These are phyloP conservation scores for Criorhina ranunculi DNA, from an alignment of 2,888 invertebrate genomes.

Conservation along the genomic window DNA sequence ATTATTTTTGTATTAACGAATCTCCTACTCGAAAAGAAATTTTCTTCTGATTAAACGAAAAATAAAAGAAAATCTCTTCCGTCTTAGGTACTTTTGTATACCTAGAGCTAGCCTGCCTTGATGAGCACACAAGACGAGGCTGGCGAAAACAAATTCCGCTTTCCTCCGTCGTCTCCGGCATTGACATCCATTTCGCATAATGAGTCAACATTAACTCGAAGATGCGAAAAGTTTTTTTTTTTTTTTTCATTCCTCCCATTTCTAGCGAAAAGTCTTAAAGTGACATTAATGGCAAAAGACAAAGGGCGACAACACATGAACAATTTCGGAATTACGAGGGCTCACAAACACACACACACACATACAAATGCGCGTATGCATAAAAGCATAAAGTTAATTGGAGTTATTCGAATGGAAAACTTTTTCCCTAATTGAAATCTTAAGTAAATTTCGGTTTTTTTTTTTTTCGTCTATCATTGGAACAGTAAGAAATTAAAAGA, in stretches of 20 bases:
- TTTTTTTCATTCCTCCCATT: constrained; percentile 2
- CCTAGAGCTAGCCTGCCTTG: background rate
- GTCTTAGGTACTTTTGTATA: background rate
- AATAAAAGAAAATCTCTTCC: constrained; percentile 18
- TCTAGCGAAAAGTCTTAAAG: constrained; percentile 29
- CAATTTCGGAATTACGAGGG: constrained; percentile 27
- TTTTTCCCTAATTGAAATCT: constrained; percentile 72
- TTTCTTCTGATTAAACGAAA: constrained; percentile 27
- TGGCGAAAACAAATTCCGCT: constrained; percentile 1
- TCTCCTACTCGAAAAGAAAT: background rate
- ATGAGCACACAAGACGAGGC: background rate
- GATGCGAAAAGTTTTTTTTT: constrained; percentile 23
- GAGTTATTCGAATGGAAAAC: constrained; percentile 68
- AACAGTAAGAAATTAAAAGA: background rate
- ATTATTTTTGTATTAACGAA: constrained; percentile 44
- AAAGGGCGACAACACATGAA: constrained; percentile 56
- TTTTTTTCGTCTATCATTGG: background rate
- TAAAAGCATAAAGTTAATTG: constrained; percentile 68
- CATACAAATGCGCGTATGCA: background rate
- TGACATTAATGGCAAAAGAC: constrained; percentile 56
- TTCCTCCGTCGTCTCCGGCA: background rate
- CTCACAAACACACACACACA: constrained; percentile 3
- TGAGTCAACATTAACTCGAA: constrained; percentile 62
- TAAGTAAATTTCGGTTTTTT: constrained; percentile 43
- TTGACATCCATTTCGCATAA: constrained; percentile 58